phyloP scores from a whole-genome alignment of 2,113 vertebrate genomes.

The Pangasianodon hypophthalmus region DNA sequence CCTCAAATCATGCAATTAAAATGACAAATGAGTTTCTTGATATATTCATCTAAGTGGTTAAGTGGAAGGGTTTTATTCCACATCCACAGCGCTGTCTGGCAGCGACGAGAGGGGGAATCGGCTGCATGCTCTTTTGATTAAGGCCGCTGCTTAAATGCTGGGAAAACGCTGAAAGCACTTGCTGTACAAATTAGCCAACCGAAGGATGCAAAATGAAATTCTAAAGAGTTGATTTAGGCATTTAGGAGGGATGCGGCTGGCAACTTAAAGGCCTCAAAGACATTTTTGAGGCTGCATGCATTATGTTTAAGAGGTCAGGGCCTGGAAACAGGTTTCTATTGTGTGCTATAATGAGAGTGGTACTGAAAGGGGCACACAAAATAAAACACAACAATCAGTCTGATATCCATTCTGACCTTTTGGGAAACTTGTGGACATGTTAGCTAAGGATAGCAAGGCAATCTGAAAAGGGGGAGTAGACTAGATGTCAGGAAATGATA shows the following conservation, averaged over 20 bases:
- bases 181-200: conserved; percentile 79
- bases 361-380: conserved; percentile 54
- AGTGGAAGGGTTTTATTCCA: conserved; percentile 99
- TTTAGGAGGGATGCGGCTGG: conserved; percentile 73
- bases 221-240: conserved; percentile 79
- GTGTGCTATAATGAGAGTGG: conserved; percentile 57
- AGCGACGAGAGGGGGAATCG: conserved; percentile 78
- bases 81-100: conserved; percentile 80
- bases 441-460: conserved; percentile 32
- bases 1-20: conserved; percentile 98
- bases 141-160: conserved; percentile 73
- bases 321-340: conserved; percentile 63
- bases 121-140: conserved; percentile 81
- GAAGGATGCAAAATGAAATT: conserved; percentile 78
- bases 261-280: conserved; percentile 74
- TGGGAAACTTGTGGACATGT: background rate
- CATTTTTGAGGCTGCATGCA: conserved; percentile 71
- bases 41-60: conserved; percentile 99
- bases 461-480: background rate
- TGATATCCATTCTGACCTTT: conserved; percentile 49
- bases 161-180: conserved; percentile 80
- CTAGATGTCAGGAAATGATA: background rate
- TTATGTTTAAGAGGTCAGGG: conserved; percentile 70
- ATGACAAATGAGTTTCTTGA: conserved; percentile 99
- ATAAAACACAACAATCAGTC: conserved; percentile 42